A percentile compares a stretch with the other conserved stretches of the same genome.
These are phyloP conservation scores for Drosophila ercepeae DNA, from an alignment of 1,140 invertebrate genomes.

Conservation along the genomic window DNA sequence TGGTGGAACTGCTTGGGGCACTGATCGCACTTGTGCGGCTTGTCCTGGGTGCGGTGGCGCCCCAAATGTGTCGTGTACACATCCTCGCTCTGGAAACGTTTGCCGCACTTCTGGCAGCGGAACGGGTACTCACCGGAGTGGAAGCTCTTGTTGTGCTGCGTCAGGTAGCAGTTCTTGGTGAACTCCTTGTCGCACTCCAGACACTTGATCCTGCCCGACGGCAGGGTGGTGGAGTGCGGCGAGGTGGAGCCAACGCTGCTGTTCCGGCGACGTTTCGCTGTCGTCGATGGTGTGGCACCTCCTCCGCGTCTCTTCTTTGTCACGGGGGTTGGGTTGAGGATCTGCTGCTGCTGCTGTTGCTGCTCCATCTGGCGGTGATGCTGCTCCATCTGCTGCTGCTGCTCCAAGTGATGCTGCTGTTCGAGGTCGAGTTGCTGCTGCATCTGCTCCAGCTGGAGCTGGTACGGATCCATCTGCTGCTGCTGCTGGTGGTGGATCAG, in stretches of 20 bases:
- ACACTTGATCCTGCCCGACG: constrained; percentile 88
- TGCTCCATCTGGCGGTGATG: constrained; percentile 27
- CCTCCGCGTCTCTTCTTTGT: constrained; percentile 38
- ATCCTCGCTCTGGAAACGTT: constrained; percentile 89
- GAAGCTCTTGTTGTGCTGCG: constrained; percentile 95
- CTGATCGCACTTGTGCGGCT: constrained; percentile 94
- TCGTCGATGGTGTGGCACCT: constrained; percentile 31
- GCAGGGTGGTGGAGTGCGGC: constrained; percentile 76
- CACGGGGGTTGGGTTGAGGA: background rate
- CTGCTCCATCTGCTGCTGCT: constrained; percentile 33
- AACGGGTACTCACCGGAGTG: constrained; percentile 93
- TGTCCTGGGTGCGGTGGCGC: constrained; percentile 91
- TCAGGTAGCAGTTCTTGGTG: constrained; percentile 93
- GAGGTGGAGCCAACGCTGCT: constrained; percentile 61
- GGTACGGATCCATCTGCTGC: constrained; percentile 37
- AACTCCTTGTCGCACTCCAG: constrained; percentile 93
- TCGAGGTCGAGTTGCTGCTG: constrained; percentile 45
- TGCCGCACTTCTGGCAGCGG: constrained; percentile 93
- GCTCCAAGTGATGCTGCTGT: constrained; percentile 18
- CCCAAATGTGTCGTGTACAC: constrained; percentile 88
- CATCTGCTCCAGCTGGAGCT: constrained; percentile 33
- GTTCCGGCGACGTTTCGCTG: constrained; percentile 54
- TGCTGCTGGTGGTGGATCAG: constrained; percentile 43
- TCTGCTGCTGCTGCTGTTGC: constrained; percentile 26
- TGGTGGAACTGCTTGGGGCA: constrained; percentile 95